Base-by-base conservation (phyloP, 2,888 invertebrate genomes). In the Leptopilina syphax region DNA sequence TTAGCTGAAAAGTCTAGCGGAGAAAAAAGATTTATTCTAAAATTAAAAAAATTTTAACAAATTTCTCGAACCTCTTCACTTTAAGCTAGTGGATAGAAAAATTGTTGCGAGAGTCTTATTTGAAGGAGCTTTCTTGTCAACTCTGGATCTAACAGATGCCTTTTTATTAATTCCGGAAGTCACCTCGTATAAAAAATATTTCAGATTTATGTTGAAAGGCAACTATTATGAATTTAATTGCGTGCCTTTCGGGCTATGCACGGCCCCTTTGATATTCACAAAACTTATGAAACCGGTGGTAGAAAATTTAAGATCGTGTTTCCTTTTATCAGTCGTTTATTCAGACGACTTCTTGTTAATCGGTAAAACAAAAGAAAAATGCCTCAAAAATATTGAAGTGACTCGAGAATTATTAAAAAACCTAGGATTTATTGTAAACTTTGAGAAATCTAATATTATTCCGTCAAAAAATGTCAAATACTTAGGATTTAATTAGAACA, bases 311-410 rank as follows among this genome's bases (percentile, higher is more conserved):
- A 41, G 82, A 18, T 10, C 34, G n/a, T 13, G n/a, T 54, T 77
- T 81, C 13, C 41, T 80, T 9, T 7, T 70, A 9, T 79, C 78
- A 50, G 80, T 81, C 1, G 65, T 76, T 54, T 84, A 80, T 78
- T 70, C 82, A 73, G 83, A 84, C 57, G 83, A 84, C 78, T 77
- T 81, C 78, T 77, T 81, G 13, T 65, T 80, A 10, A 13, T 82
- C 7, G 79, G 68, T 0, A 27, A 65, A 12, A 57, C 77, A 1
- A 57, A 44, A 13, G 3, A 44, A n/a, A 18, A 79, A 1, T 80
- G 78, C 63, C 5, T 34, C 9, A 7, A 24, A 10, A 77, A 80
- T 65, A 24, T 73, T 44, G 13, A 18, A 13, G 57, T 24, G 7
- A 79, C 79, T 1, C 65, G 47, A 54, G 12, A 2, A 10, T 41